phyloP scores from a whole-genome alignment of 2,888 invertebrate genomes.

The Idaea straminata region DNA sequence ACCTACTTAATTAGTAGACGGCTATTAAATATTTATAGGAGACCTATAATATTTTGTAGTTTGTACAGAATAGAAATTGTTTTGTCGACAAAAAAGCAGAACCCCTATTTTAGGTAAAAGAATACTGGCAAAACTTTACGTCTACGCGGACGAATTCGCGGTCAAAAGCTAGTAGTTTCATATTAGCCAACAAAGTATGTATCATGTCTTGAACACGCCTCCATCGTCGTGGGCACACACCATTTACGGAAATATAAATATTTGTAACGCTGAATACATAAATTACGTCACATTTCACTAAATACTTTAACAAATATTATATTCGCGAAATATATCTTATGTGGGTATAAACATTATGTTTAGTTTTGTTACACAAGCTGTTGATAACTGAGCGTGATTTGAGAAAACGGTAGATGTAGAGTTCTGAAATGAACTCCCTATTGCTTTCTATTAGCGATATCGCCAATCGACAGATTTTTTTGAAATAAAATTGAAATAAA shows the following conservation, averaged over 20 bases:
- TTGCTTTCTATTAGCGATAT: too few species aligned
- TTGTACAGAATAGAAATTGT: neutral
- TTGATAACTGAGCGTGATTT: neutral
- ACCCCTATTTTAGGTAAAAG: too few species aligned
- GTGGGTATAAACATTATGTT: neutral
- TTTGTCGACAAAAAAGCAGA: too few species aligned
- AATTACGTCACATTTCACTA: conserved; percentile 3
- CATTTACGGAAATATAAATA: conserved; percentile 3
- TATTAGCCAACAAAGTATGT: neutral
- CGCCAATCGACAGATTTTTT: too few species aligned
- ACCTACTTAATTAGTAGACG: neutral
- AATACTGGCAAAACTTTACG: too few species aligned
- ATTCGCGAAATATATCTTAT: neutral
- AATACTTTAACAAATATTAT: conserved; percentile 2
- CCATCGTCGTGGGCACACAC: conserved; percentile 1
- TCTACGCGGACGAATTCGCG: too few species aligned
- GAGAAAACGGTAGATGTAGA: neutral
- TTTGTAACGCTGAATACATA: neutral
- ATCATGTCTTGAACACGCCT: neutral
- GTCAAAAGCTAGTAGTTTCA: neutral
- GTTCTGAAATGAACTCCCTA: too few species aligned
- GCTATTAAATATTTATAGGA: neutral
- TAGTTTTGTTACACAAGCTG: neutral
- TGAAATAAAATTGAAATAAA: too few species aligned
- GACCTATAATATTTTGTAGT: neutral